Base-by-base conservation (phyloP, 2,113 vertebrate species). In the Podarcis muralis region DNA sequence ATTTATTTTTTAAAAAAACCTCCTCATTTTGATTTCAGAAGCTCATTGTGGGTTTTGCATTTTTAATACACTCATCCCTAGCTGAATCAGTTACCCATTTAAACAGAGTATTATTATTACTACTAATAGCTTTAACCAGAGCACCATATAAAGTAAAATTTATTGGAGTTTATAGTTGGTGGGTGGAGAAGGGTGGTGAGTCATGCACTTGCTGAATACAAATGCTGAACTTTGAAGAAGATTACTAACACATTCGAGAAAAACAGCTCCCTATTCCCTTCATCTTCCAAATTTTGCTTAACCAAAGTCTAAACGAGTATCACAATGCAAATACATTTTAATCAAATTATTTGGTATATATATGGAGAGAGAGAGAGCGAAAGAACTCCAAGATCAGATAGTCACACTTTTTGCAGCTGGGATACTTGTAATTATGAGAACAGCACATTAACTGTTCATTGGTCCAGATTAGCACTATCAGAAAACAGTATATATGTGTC, bases 61-160 rank as follows among this genome's bases (percentile, higher is more conserved):
- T 77, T 88, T 40, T 11, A 92, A 72, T 15, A 82, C 23, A 90
- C 84, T 83, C 87, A 85, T 72, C 77, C 83, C 32, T 83, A 95
- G 82, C 77, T 87, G 86, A 85, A 88, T 5, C 81, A 86, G 78
- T 86, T 9, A 81, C 57, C 53, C 32, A 86, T 25, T 68, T 65
- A 87, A 92, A 12, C 87, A 15, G 82, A 32, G 87, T 81, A 91
- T 86, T 91, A 87, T 86, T 91, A 87, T 89, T 85, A 90, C 89
- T 8, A 83, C 80, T 76, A 91, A 89, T 6, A 89, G 25, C 75
- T 92, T 92, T 85, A 81, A 68, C 74, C 87, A 85, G 91, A 90
- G 76, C 0, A 88, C 87, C 91, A 92, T 90, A 92, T 85, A 96
- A 95, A 95, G 95, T 62, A 93, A 81, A 92, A 93, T 84, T 86